A percentile compares a stretch with the other conserved stretches of the same genome.
phyloP scores from a whole-genome alignment of 1,140 invertebrate genomes.

The Halictus rubicundus region DNA sequence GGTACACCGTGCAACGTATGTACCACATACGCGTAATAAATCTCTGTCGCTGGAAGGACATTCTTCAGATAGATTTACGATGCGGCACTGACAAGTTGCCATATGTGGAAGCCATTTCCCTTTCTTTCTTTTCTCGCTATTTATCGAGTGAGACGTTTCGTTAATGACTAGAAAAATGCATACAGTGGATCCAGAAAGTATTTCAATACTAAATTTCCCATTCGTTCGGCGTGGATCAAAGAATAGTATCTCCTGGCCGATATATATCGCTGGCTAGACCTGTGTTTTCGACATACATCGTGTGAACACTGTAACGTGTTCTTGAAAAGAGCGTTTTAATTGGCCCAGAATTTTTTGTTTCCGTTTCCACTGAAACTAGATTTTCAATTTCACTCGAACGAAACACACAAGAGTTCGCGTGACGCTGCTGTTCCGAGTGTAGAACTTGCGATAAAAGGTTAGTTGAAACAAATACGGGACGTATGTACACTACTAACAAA shows the following conservation, averaged over 20 bases:
- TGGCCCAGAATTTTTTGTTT: neutral
- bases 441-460: neutral
- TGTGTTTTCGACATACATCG: too few species aligned
- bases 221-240: too few species aligned
- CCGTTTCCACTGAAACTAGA: neutral
- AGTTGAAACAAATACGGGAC: neutral
- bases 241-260: too few species aligned
- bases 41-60: constrained; percentile 9
- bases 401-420: neutral
- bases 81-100: neutral
- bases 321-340: neutral
- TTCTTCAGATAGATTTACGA: constrained; percentile 20
- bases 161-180: too few species aligned
- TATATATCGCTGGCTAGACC: too few species aligned
- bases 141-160: neutral
- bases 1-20: neutral
- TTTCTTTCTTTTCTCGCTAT: neutral
- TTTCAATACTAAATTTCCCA: too few species aligned
- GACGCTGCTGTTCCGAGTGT: neutral
- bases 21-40: constrained; percentile 19
- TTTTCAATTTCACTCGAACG: neutral
- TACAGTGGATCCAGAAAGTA: too few species aligned
- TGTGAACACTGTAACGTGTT: too few species aligned
- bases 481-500: neutral
- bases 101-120: neutral